Conservation (phyloP, 2,113 vertebrate genomes). For the Tenebrosternarchus preto region DNA sequence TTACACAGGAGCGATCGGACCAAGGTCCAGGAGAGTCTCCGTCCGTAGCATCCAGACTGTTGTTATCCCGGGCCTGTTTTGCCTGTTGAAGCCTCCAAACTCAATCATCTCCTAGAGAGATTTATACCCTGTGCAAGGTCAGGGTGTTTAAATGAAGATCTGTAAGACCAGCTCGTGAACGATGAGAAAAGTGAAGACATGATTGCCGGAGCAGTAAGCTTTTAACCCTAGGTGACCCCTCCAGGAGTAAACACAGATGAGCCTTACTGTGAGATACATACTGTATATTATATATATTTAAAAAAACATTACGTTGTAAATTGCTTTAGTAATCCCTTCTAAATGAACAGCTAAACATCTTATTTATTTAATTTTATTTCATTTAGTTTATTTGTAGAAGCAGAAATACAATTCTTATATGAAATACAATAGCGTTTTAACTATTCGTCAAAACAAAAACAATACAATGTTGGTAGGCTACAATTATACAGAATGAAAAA, state of each 20-base stretch:
- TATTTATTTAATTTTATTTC: constrained; percentile 30
- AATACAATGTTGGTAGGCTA: not conserved
- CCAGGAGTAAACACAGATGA: not conserved
- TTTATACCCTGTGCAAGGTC: constrained; percentile 25
- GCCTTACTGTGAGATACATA: not conserved
- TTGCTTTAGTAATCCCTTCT: not conserved
- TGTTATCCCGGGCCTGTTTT: constrained; percentile 43
- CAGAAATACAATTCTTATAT: not conserved
- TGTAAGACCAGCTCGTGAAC: not conserved
- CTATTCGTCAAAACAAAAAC: not conserved
- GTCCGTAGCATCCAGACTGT: constrained; percentile 26
- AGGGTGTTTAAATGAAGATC: constrained; percentile 11
- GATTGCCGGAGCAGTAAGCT: constrained; percentile 14
- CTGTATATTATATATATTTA: too few species aligned
- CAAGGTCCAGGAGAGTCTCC: not conserved
- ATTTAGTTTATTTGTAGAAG: constrained; percentile 22
- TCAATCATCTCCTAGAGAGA: constrained; percentile 45
- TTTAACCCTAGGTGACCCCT: constrained; percentile 12
- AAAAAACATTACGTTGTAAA: constrained; percentile 14
- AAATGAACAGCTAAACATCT: constrained; percentile 19
- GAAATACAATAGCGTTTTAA: too few species aligned
- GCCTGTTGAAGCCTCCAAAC: constrained; percentile 30
- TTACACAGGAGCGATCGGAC: constrained; percentile 22
- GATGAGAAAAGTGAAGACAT: constrained; percentile 17
- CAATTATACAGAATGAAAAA: not conserved